phyloP scores from a whole-genome alignment of 2,113 vertebrate genomes.

The Egretta garzetta region DNA sequence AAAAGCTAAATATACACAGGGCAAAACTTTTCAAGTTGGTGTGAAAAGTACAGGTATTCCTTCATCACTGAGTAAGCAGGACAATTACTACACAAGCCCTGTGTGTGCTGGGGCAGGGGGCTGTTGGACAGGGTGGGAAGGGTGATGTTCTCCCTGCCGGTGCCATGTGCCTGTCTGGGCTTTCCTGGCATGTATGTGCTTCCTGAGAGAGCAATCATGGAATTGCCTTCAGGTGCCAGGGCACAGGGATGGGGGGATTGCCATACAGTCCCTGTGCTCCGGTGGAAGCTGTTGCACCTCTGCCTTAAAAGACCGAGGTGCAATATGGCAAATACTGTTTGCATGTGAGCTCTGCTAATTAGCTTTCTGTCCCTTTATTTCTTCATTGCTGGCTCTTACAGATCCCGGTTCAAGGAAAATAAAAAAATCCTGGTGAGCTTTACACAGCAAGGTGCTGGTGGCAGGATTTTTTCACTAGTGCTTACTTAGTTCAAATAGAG shows the following conservation, averaged over 20 bases:
- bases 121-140: not conserved
- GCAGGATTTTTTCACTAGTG: not conserved
- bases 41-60: not conserved
- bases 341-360: not conserved
- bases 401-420: not conserved
- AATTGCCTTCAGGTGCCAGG: no score
- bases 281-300: not conserved
- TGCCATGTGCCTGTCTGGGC: accelerated
- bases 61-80: not conserved
- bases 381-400: not conserved
- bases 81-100: not conserved
- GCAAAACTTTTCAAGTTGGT: not conserved
- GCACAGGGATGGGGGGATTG: not conserved
- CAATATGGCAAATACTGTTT: not conserved
- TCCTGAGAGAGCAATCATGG: not conserved
- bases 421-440: not conserved
- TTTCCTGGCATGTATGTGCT: accelerated
- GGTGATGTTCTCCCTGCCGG: not conserved
- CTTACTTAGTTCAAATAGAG: not conserved
- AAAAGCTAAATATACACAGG: not conserved
- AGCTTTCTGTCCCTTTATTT: not conserved
- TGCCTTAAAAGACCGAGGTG: not conserved
- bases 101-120: no score
- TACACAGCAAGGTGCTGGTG: not conserved
- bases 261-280: accelerated